phyloP scores from a whole-genome alignment of 2,888 invertebrate species.

The Mesoligia furuncula region DNA sequence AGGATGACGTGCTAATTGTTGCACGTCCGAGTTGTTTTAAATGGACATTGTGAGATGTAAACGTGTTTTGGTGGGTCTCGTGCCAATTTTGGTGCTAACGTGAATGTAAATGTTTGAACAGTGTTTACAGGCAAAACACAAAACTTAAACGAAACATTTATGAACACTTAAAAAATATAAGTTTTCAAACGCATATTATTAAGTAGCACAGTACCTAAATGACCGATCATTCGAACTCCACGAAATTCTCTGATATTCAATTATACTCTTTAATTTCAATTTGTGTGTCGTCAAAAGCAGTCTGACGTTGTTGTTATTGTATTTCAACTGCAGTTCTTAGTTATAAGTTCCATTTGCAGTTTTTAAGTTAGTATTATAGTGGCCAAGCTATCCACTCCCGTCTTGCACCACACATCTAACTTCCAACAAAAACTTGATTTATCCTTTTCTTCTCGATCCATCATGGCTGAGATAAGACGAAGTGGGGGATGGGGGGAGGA shows the following conservation, averaged over 20 bases:
- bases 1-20: conserved; percentile 57
- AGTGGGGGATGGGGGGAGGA: conserved; percentile 48
- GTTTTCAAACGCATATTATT: too few relatives aligned
- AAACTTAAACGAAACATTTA: not conserved
- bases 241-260: not conserved
- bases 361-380: conserved; percentile 10
- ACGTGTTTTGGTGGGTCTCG: not conserved
- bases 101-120: not conserved
- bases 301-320: not conserved
- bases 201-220: not conserved
- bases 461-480: conserved; percentile 81
- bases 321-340: not conserved
- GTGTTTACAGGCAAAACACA: not conserved
- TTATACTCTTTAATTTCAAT: not conserved
- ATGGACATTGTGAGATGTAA: conserved; percentile 10
- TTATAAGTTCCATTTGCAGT: not conserved
- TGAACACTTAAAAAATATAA: too few relatives aligned
- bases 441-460: conserved; percentile 82
- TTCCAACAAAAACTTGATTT: conserved; percentile 82
- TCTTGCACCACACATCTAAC: conserved; percentile 68
- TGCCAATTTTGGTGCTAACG: conserved; percentile 1
- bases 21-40: conserved; percentile 25
- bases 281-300: not conserved
- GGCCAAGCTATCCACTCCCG: conserved; percentile 42
- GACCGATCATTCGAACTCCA: not conserved